These are phyloP conservation scores for mouse (Mus musculus) DNA, from an alignment of 2,113 vertebrate species.

Conservation along the genomic window DNA sequence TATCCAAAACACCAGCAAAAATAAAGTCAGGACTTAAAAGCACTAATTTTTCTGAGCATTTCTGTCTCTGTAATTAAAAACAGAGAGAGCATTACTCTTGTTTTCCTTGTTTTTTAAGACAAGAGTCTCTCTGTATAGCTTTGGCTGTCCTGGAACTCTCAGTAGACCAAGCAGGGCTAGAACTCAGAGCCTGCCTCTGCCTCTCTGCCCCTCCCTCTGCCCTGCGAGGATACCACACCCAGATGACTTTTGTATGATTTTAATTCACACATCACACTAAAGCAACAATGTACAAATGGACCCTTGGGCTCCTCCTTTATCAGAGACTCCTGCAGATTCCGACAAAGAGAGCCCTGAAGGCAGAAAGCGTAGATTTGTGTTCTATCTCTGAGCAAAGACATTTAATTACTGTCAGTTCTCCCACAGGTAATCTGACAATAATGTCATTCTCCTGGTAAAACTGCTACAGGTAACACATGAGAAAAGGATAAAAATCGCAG, in stretches of 20 bases:
- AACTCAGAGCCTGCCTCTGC: neutral
- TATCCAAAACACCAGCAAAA: neutral
- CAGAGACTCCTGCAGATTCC: neutral
- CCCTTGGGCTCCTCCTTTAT: neutral
- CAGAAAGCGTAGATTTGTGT: neutral
- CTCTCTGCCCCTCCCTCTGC: neutral
- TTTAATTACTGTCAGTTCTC: neutral
- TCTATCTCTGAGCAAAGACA: neutral
- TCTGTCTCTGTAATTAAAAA: neutral
- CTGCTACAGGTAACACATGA: neutral
- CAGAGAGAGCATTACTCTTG: neutral
- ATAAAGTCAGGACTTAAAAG: slow-evolving; percentile 2
- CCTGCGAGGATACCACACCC: neutral
- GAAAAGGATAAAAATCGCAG: neutral
- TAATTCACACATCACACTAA: neutral
- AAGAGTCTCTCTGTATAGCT: too few relatives aligned
- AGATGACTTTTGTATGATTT: neutral
- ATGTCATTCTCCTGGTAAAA: neutral
- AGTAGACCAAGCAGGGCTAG: neutral
- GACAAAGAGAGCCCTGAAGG: neutral
- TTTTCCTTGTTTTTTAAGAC: neutral
- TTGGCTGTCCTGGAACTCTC: neutral
- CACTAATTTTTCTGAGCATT: slow-evolving; percentile 44
- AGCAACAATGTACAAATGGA: neutral
- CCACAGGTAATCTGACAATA: neutral